Evolutionary conservation across 2,797 vertebrate genomes (phyloP), one percentile per base, ranked within the genome.

Genomic region (Carduelis carduelis): DNA sequence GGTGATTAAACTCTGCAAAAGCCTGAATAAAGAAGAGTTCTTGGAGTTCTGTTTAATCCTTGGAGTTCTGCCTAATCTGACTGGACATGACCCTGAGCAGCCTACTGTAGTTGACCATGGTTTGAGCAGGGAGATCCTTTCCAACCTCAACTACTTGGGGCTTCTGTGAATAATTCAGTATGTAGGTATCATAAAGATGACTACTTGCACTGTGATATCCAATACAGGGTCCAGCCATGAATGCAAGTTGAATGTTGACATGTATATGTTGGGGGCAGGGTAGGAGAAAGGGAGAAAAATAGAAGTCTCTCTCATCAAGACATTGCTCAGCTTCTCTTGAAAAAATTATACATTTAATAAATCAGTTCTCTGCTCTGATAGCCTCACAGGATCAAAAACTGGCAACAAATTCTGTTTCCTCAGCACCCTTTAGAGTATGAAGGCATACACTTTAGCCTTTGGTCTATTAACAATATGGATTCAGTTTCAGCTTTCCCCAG

Each of bases 241-340:
- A 3, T 49, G 26, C 37, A 68, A 90, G 37, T 21, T 61, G 17
- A 91, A 66, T 37, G 39, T 37, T 50, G 60, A 23, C 16, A 28
- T 9, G 2, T 4, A 12, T 20, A n/a, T 15, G 3, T 13, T 83
- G 10, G 7, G 6, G 14, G 12, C 4, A 26, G 24, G 16, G 6
- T 21, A 21, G 5, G 2, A 14, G 11, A 66, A 82, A 79, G 1
- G 8, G 8, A 3, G 5, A 1, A 27, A 71, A 65, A 41, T 4
- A 11, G 1, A 46, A 46, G 11, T n/a, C 3, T 68, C 19, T 44
- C 22, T 75, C 14, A 47, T 39, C 34, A 87, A 75, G 53, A 81
- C 12, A 49, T 41, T 32, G 4, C 12, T 84, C n/a, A 63, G 34
- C 11, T 76, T 71, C 61, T 90, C 26, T 83, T 89, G 3, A 75